phyloP scores from a whole-genome alignment of 2,797 vertebrate genomes.

The Enteromius paludinosus region DNA sequence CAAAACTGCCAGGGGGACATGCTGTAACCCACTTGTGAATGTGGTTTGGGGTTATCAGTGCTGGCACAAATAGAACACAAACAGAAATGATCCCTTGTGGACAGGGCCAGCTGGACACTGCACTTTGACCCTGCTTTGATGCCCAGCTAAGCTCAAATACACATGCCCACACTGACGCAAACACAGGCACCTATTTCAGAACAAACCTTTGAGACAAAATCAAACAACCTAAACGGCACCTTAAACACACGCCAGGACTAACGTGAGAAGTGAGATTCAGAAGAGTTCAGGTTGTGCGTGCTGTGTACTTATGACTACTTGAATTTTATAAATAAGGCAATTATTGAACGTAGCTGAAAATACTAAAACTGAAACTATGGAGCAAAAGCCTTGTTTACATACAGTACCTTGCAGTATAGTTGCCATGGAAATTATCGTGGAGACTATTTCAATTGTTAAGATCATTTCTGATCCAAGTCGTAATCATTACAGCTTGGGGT shows the following conservation, averaged over 20 bases:
- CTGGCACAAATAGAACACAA: not conserved
- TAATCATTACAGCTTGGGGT: not conserved
- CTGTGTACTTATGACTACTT: not conserved
- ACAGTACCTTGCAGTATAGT: too few species aligned
- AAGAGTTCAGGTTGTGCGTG: not conserved
- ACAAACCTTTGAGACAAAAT: not conserved
- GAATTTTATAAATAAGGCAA: not conserved
- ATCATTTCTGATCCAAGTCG: not conserved
- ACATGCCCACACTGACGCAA: not conserved
- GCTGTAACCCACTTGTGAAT: not conserved
- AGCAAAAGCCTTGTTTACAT: too few species aligned
- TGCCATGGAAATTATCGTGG: not conserved
- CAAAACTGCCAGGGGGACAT: not conserved
- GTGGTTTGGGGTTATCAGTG: conserved; percentile 15
- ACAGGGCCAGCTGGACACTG: conserved; percentile 27
- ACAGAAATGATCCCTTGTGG: conserved; percentile 17
- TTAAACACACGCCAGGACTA: not conserved
- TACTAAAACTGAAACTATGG: not conserved
- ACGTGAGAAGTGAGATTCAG: not conserved
- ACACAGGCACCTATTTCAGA: not conserved
- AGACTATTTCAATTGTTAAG: not conserved
- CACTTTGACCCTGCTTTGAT: conserved; percentile 39
- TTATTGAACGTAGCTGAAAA: not conserved
- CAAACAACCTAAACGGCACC: not conserved
- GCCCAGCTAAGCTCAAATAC: not conserved